Base-by-base conservation (phyloP, 53 echinoderm and acorn worm genomes). In the Mesocentrotus franciscanus region DNA sequence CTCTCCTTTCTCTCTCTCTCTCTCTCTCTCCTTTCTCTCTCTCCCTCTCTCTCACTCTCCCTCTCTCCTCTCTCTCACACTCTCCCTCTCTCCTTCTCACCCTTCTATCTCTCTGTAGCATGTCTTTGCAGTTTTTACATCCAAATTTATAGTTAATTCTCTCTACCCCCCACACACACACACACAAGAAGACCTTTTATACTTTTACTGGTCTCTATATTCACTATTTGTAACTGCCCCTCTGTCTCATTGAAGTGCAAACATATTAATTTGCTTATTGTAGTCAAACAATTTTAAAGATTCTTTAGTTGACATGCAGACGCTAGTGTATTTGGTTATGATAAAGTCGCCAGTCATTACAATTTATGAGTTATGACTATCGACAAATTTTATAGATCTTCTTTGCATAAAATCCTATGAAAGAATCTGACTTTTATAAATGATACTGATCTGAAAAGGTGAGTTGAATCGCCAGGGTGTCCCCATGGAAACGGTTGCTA, bases 401-500 rank as follows among this genome's bases (percentile, higher is more conserved):
- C 20, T 57, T 0, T 58, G 56, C 56, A n/a, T 58, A 29, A 57
- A 87, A 87, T 57, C 26, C 12, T 59, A 3, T 81, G 39, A 2
- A 87, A 87, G 58, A 87, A 56, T 18, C 39, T 29, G 81, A 36
- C 20, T 42, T 81, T 58, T 14, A 87, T 58, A 59, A 58, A 58
- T 58, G 59, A 57, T 87, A 59, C 58, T 87, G 87, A 57, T 87
- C 59, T 57, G 29, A 58, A 58, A 24, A 26, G 56, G 56, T 49
- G 10, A 49, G 49, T 55, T 49, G 26, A 85, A 18, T 55, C 0
- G 85, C 49, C 85, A 9, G 20, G 24, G 56, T 33, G 58, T 56
- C n/a, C 58, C 87, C 57, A 87, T 57, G 87, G 87, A 87, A 22
- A 87, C 12, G 11, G 87, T 87, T 87, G 57, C 87, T 8, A 66